Evolutionary conservation across 2,888 invertebrate species (phyloP), one percentile per base, ranked within the genome.

Genomic region (Napeogenes inachia): DNA sequence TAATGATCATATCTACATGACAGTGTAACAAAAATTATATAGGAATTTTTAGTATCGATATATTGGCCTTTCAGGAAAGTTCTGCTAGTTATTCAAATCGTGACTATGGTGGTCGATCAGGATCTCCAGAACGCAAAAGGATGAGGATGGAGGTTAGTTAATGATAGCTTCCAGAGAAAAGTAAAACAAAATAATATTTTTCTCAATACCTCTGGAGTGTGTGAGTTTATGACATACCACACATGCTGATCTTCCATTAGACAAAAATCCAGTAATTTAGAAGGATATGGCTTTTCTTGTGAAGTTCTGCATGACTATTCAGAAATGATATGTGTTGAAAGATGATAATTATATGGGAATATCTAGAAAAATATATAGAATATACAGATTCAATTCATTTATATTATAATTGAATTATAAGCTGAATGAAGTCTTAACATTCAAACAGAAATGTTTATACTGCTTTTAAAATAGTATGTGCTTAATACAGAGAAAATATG

Each of bases 81-180:
- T 83, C 90, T 65, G 85, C 88, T 72, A 87, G 85, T 70, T 91
- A 91, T 77, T 87, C 91, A 59, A 88, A 82, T 69, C 85, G 92
- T 67, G 92, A 92, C 63, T 91, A 92, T 79, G 89, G 90, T 70
- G 84, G 88, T 65, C 87, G 92, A 67, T 87, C 92, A 68, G 90
- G 92, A 67, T 93, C 93, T 60, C 93, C 93, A 56, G 93, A 93
- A 56, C 87, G 93, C 62, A 93, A 93, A 80, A 86, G 93, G 78
- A 89, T 92, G 83, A 92, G 93, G 75, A 87, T 92, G 71, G 93
- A 93, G 91, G 93, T 93, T 73, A 83, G 88, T 87, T 59, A 8
- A 54, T 57, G 60, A 75, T 68, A 61, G 59, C 63, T 65, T 60
- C 45, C 55, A 53, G 45, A 45, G 46, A 59, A 54, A 42, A 46